These are phyloP conservation scores for Lepeophtheirus salmonis DNA, from an alignment of 1,140 invertebrate species.

Conservation along the genomic window DNA sequence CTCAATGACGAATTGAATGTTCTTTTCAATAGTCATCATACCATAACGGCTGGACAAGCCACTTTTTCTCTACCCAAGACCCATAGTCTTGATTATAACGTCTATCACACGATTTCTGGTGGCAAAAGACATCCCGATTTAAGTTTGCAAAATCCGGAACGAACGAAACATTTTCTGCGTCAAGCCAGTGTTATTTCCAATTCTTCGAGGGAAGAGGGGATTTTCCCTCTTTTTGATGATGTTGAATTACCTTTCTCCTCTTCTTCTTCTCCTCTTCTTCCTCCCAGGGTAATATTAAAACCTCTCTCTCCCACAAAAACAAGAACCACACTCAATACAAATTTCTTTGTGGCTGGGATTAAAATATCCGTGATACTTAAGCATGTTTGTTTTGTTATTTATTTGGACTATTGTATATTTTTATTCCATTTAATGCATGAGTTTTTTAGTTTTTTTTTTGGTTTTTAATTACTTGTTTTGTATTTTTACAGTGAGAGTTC, in stretches of 20 bases:
- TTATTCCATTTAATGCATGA: too few species aligned
- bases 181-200: not conserved
- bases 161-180: not conserved
- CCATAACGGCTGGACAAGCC: not conserved
- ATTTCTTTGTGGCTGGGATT: too few species aligned
- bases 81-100: not conserved
- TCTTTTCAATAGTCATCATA: not conserved
- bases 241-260: not conserved
- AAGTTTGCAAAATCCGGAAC: too few species aligned
- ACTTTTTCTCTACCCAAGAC: not conserved
- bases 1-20: not conserved
- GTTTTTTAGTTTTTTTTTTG: too few species aligned
- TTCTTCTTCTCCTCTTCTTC: not conserved
- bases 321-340: not conserved
- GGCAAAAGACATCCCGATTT: not conserved
- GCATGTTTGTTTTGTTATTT: too few species aligned
- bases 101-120: not conserved
- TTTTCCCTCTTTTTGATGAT: not conserved
- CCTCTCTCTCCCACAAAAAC: not conserved
- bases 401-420: too few species aligned
- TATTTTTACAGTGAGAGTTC: too few species aligned
- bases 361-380: too few species aligned
- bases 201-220: not conserved
- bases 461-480: too few species aligned
- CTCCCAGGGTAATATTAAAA: too few species aligned